Base-by-base conservation (phyloP, 2,888 invertebrate species). In the Limnephilus lunatus region DNA sequence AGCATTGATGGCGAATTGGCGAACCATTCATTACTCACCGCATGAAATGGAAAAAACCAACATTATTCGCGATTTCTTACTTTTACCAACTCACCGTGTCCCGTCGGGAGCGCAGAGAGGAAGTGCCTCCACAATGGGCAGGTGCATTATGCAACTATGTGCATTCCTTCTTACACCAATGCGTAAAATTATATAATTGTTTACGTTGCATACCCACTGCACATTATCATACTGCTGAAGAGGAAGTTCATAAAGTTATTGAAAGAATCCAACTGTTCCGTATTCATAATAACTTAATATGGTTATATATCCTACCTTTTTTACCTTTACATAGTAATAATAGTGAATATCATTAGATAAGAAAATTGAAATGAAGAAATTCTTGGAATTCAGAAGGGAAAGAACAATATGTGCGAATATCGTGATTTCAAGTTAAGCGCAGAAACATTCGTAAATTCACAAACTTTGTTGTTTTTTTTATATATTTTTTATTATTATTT, bases 1-100 rank as follows among this genome's bases (percentile, higher is more conserved):
- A 44, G 44, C 30, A 86, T 86, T 86, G 86, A 86, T 86, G 86
- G 86, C 86, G 86, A 86, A 86, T 83, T 83, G 32, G 83, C 83
- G 83, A 83, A 35, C 32, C 83, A 83, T 83, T 35, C 83, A 83
- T 83, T 35, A 83, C 83, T n/a, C 68, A 11, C 68, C 11, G 35
- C 83, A 83, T 83, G 83, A 83, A 83, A 83, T 83, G 83, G 35
- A 83, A 83, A 83, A 83, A 83, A 35, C 35, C 25, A n/a, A 15
- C 32, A 19, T 25, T 32, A 32, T 83, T 25, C 35, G 83, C 25
- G 83, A 83, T 83, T 83, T 83, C 35, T 83, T 83, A 39, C 83
- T 83, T 83, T 83, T 39, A 83, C 83, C 35, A 83, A 14, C 83
- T 35, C 83, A 32, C 32, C 83, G 83, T 35, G 15, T 83, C 83